These are phyloP conservation scores for Strigamia crassipes DNA, from an alignment of 2,888 invertebrate genomes.

Conservation along the genomic window DNA sequence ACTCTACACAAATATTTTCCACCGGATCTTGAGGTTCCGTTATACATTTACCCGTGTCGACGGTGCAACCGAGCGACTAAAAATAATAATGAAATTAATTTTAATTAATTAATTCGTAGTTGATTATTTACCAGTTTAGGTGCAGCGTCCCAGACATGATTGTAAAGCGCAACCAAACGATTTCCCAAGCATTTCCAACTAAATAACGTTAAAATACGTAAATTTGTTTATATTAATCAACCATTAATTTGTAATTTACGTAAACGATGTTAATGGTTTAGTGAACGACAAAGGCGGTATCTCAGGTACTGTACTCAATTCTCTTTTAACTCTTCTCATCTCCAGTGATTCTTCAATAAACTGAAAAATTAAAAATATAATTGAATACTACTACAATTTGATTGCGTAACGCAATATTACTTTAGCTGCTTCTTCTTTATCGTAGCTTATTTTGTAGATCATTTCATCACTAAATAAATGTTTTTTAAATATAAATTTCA, in stretches of 20 bases:
- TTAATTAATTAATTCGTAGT: not conserved
- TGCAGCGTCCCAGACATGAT: constrained; percentile 54
- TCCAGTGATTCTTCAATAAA: constrained; percentile 57
- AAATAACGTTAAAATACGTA: not conserved
- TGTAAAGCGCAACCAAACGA: constrained; percentile 56
- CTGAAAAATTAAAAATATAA: constrained; percentile 52
- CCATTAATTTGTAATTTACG: constrained; percentile 52
- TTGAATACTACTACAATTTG: not conserved
- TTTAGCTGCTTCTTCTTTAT: constrained; percentile 55
- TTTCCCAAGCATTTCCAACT: constrained; percentile 59
- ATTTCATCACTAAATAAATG: constrained; percentile 55
- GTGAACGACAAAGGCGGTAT: constrained; percentile 54
- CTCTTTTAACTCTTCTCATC: constrained; percentile 56
- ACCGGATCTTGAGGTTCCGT: not conserved
- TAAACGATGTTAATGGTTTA: constrained; percentile 55
- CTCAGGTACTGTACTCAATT: constrained; percentile 55
- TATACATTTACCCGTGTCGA: not conserved
- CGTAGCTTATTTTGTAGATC: constrained; percentile 53
- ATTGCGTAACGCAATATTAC: constrained; percentile 10
- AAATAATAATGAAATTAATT: not conserved
- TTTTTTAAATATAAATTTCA: not conserved
- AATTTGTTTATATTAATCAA: not conserved
- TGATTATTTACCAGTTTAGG: constrained; percentile 54
- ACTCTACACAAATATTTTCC: not conserved
- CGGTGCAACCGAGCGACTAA: not conserved